Percentiles rank a stretch among this genome's conserved stretches.
phyloP scores from a whole-genome alignment of 2,888 invertebrate genomes.

The Galerucella nymphaeae region DNA sequence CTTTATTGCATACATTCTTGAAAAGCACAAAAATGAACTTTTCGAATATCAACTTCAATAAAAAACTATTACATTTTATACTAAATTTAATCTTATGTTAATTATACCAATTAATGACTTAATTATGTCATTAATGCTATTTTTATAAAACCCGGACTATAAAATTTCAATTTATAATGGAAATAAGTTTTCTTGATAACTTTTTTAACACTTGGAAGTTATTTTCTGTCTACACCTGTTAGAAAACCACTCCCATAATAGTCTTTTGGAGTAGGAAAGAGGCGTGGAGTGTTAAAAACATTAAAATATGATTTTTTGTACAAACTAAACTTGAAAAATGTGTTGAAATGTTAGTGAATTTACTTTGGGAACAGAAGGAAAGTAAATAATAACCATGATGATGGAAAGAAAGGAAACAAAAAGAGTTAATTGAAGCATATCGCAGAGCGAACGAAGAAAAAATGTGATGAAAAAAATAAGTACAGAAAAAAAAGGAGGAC shows the following conservation, averaged over 20 bases:
- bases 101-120: not conserved
- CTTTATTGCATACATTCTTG: no score
- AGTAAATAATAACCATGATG: no score
- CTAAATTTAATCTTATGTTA: no score
- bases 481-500: no score
- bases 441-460: no score
- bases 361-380: no score
- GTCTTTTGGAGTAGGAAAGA: conserved; percentile 21
- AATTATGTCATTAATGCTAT: not conserved
- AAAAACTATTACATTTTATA: no score
- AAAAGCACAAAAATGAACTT: no score
- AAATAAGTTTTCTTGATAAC: conserved; percentile 14
- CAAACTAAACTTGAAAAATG: not conserved
- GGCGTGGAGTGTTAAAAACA: not conserved
- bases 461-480: no score
- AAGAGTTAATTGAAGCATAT: no score
- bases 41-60: no score
- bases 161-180: conserved; percentile 27
- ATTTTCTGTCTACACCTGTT: conserved; percentile 3
- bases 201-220: conserved; percentile 19
- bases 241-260: not conserved
- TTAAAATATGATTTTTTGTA: not conserved
- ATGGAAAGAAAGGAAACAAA: no score
- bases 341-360: not conserved
- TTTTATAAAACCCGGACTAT: conserved; percentile 2